Base-by-base conservation (phyloP, 2,888 invertebrate genomes). In the Apotomis turbidana region DNA sequence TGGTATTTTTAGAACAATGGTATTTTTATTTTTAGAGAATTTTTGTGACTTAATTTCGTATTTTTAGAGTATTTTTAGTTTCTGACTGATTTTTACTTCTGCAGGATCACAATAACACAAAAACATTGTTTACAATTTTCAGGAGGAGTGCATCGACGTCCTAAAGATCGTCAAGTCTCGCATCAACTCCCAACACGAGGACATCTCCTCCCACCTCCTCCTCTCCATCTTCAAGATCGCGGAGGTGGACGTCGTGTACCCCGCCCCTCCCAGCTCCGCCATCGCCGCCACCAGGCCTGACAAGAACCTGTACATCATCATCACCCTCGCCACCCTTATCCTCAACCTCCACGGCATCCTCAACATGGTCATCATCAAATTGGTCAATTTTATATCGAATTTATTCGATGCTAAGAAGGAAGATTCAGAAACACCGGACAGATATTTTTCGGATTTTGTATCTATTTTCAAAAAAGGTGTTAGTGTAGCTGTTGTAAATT, bases 171-270 rank as follows among this genome's bases (percentile, higher is more conserved):
- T 98, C 75, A 97, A 97, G 85, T 95, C 96, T 76, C 96, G 97
- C 83, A 97, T 98, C 85, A 98, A 97, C 93, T 95, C 96, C 62
- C 96, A 97, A 82, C 96, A 97, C 87, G 96, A 97, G 77, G 97
- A 97, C 83, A 96, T 98, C 78, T 96, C 97, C 83, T 97, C 97
- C 64, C 97, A 98, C 88, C 95, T 97, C 74, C 94, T 97, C 52
- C 94, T 98, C 73, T 98, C 98, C 79, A 97, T 98, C 88, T 97
- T 98, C 94, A 98, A 98, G 94, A 97, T 98, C 94, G 97, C 97
- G 68, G 97, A 97, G 94, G 97, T 98, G 68, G 97, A 97, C 89
- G 96, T 97, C 67, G 96, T 97, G 77, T 96, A 97, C 89, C 96
- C 97, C 38, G 83, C 92, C 0, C 95, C 96, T 49, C 94, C 95